These are phyloP conservation scores for Pristionchus japonicus DNA, from an alignment of 2,888 invertebrate genomes.

Conservation along the genomic window DNA sequence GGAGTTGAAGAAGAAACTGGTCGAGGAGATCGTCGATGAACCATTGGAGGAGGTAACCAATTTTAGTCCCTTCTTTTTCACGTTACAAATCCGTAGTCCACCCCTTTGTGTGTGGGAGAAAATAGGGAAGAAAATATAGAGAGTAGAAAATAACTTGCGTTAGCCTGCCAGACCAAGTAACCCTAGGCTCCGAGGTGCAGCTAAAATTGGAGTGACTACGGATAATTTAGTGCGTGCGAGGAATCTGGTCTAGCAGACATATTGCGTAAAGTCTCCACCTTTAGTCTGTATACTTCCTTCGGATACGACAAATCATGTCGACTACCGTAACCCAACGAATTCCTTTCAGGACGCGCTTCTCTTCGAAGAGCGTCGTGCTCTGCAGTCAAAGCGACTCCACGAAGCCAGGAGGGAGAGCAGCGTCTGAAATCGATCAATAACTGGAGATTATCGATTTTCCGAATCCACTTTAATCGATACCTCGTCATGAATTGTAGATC, in stretches of 20 bases:
- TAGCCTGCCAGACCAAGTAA: no score
- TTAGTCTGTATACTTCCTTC: no score
- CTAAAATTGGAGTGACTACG: no score
- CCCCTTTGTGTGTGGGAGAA: no score
- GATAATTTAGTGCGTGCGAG: no score
- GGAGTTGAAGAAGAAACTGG: slow-evolving; percentile 61
- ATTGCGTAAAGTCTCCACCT: no score
- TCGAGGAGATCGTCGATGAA: slow-evolving; percentile 66
- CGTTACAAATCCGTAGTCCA: no score
- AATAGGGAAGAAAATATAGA: no score
- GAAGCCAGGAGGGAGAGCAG: slow-evolving; percentile 50
- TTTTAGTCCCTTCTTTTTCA: no score
- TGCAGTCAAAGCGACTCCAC: slow-evolving; percentile 58
- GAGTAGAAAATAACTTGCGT: no score
- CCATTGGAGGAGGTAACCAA: slow-evolving; percentile 62
- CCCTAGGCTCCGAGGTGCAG: no score
- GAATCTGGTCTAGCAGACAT: no score
- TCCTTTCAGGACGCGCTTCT: slow-evolving; percentile 57
- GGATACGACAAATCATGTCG: not conserved
- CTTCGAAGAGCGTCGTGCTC: slow-evolving; percentile 65
- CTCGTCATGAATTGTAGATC: slow-evolving; percentile 35
- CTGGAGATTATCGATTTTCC: slow-evolving; percentile 13
- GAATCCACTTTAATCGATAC: not conserved
- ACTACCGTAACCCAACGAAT: not conserved
- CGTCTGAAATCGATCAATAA: slow-evolving; percentile 29